A percentile compares a stretch with the other conserved stretches of the same genome.
Conservation (phyloP, 2,888 invertebrate species). For the Euclidia mi region DNA sequence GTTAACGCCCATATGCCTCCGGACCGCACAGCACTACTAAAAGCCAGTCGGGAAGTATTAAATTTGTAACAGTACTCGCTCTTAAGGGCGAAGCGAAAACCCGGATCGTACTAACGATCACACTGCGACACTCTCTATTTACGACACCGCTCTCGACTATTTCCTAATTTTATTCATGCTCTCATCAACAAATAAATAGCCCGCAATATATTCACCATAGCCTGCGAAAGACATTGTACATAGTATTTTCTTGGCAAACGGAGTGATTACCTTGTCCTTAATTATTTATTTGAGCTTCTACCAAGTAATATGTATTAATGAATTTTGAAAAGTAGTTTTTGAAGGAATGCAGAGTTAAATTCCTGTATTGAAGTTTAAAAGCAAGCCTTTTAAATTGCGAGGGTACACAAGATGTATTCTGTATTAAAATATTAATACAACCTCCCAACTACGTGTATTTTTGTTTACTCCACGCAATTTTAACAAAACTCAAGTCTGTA, state of each 20-base stretch:
- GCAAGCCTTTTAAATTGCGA: not conserved
- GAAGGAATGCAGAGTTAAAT: not conserved
- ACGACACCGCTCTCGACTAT: slow-evolving; percentile 13
- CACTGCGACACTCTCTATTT: slow-evolving; percentile 28
- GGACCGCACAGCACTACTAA: slow-evolving; percentile 45
- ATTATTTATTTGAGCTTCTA: slow-evolving; percentile 83
- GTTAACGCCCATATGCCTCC: slow-evolving; percentile 33
- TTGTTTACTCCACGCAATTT: slow-evolving; percentile 10
- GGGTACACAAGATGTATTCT: slow-evolving; percentile 1
- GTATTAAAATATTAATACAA: slow-evolving; percentile 20
- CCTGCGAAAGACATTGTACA: slow-evolving; percentile 68
- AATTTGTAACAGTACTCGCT: slow-evolving; percentile 61
- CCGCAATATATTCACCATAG: slow-evolving; percentile 64
- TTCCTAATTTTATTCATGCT: slow-evolving; percentile 36
- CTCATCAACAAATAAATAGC: slow-evolving; percentile 64
- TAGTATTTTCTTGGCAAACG: slow-evolving; percentile 75
- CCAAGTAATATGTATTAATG: slow-evolving; percentile 80
- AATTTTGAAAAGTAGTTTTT: not conserved
- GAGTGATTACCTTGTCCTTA: slow-evolving; percentile 82
- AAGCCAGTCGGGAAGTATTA: slow-evolving; percentile 64
- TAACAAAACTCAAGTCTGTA: slow-evolving; percentile 8
- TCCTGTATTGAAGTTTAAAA: not conserved
- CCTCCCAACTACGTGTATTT: slow-evolving; percentile 1
- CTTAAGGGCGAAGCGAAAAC: slow-evolving; percentile 41
- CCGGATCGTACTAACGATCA: slow-evolving; percentile 46